Evolutionary conservation across 1,140 invertebrate species (phyloP), one percentile per base, ranked within the genome.

Genomic region (Propsilocerus akamusi): DNA sequence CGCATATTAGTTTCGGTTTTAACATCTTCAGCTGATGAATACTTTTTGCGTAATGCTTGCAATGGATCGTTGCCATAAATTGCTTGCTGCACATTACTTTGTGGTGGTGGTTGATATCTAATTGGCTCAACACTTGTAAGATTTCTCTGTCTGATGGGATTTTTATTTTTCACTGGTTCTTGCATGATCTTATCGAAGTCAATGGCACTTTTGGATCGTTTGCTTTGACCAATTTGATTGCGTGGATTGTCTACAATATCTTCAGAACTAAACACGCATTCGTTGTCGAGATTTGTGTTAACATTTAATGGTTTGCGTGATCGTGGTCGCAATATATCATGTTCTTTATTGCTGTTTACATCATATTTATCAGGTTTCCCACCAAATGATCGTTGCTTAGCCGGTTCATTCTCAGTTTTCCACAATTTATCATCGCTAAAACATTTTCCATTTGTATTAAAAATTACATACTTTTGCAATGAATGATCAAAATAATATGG

Each of bases 391-490:
- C 34, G n/a, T 17, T 14, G 14, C 17, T 20, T 41, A 20, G n/a
- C 22, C 22, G 34, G 17, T 17, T 17, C 34, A 41, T 17, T 17
- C 22, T 41, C 34, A 41, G 17, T n/a, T 20, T 41, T 41, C 63
- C 63, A 65, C 25, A 65, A 60, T 14, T 61, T 58, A 52, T 65
- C 63, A n/a, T 65, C 63, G n/a, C 62, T 64, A 2, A 60, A 61
- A 51, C 63, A 65, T 25, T 63, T 59, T 3, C 55, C 56, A 41
- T 41, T 41, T 17, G 17, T 41, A 20, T 41, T 41, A 20, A 41
- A 41, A 3, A 41, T 41, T 14, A 41, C 34, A 20, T 41, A 41
- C 22, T 41, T 41, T 10, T 41, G 34, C 14, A 41, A 10, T 20
- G 34, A 14, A 4, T 41, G 34, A 20, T 54, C 62, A 67, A 22